A percentile compares a stretch with the other conserved stretches of the same genome.
These are phyloP conservation scores for Hemitrygon akajei DNA, from an alignment of 2,797 vertebrate genomes.

Conservation along the genomic window DNA sequence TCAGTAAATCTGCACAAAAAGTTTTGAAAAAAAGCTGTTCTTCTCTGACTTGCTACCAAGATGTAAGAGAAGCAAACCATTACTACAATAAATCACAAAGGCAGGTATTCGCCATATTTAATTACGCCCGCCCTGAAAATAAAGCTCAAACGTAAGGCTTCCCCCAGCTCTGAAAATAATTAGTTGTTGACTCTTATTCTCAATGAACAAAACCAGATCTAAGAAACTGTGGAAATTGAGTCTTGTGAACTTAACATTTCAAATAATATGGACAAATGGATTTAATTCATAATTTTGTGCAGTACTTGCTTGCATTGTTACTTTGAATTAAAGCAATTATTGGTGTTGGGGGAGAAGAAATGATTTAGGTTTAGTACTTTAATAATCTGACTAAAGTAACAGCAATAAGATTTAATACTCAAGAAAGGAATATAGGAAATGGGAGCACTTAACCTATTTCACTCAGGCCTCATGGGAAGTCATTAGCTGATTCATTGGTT, in stretches of 20 bases:
- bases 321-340: neutral
- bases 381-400: slow-evolving; percentile 12
- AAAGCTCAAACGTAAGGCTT: neutral
- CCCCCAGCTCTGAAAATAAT: neutral
- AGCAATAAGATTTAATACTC: slow-evolving; percentile 15
- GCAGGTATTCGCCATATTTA: neutral
- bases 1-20: neutral
- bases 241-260: neutral
- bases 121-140: neutral
- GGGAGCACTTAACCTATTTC: slow-evolving; percentile 25
- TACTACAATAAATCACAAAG: neutral
- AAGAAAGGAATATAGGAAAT: slow-evolving; percentile 9
- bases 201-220: neutral
- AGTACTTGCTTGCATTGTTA: neutral
- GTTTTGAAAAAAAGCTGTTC: neutral
- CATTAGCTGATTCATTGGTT: slow-evolving; percentile 17
- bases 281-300: neutral
- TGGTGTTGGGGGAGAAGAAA: neutral
- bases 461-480: neutral
- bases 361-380: slow-evolving; percentile 1
- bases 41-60: neutral
- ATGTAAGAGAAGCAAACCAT: neutral
- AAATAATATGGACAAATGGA: neutral
- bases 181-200: neutral
- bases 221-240: slow-evolving; percentile 5